A percentile compares a stretch with the other conserved stretches of the same genome.
These are phyloP conservation scores for Nylanderia fulva DNA, from an alignment of 1,140 invertebrate species.

Conservation along the genomic window DNA sequence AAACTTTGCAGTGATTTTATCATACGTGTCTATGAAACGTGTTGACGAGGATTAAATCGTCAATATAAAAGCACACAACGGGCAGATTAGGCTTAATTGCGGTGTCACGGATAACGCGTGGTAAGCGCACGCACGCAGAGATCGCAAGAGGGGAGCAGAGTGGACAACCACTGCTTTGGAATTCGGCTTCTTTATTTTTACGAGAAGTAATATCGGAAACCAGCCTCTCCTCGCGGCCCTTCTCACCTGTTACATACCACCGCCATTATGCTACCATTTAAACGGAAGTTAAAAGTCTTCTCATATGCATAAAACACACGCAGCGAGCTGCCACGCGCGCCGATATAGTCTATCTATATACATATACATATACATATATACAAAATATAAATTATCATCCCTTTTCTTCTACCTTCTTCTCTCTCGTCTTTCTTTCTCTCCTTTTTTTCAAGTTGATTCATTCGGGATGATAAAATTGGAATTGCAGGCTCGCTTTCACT, in stretches of 20 bases:
- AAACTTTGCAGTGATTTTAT: not conserved
- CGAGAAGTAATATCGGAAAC: slow-evolving; percentile 70
- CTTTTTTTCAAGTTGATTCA: not conserved
- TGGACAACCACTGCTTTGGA: slow-evolving; percentile 81
- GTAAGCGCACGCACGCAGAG: slow-evolving; percentile 20
- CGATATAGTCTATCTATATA: slow-evolving; percentile 17
- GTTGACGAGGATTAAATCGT: slow-evolving; percentile 15
- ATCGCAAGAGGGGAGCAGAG: slow-evolving; percentile 17
- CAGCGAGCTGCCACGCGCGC: not conserved
- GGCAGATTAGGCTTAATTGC: slow-evolving; percentile 34
- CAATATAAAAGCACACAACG: slow-evolving; percentile 27
- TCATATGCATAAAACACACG: slow-evolving; percentile 64
- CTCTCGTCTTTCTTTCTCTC: not conserved
- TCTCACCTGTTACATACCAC: slow-evolving; percentile 79
- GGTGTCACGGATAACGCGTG: slow-evolving; percentile 3
- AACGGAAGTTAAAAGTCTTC: slow-evolving; percentile 68
- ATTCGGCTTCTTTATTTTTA: slow-evolving; percentile 82
- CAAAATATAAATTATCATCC: slow-evolving; percentile 20
- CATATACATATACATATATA: slow-evolving; percentile 20
- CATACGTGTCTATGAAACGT: not conserved
- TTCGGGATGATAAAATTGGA: not conserved
- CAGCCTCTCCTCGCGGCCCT: slow-evolving; percentile 74
- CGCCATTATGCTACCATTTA: slow-evolving; percentile 72
- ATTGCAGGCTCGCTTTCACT: not conserved
- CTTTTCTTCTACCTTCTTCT: not conserved